Conservation (phyloP, 2,888 invertebrate species). For the Timema podura region DNA sequence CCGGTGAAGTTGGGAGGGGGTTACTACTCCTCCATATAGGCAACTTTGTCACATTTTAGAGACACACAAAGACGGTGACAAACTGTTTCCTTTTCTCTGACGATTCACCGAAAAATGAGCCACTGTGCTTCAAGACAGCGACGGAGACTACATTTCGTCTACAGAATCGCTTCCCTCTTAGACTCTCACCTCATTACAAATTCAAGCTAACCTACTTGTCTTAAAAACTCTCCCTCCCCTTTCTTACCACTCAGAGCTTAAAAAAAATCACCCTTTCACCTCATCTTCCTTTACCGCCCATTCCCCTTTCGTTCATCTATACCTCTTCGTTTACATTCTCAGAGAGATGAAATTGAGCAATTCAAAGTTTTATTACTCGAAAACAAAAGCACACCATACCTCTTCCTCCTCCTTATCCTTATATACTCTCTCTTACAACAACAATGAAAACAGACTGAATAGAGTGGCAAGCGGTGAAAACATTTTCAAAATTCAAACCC, state of each 20-base stretch:
- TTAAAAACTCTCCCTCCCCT: too few species aligned
- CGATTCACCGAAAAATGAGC: too few species aligned
- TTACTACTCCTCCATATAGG: too few species aligned
- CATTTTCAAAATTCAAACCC: constrained; percentile 7
- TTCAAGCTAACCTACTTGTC: neutral
- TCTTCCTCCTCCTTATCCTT: too few species aligned
- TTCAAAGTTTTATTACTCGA: constrained; percentile 16
- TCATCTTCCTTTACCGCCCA: neutral
- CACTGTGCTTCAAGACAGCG: too few species aligned
- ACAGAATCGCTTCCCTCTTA: too few species aligned
- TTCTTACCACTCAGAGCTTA: too few species aligned
- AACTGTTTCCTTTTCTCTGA: too few species aligned
- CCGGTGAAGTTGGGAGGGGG: too few species aligned
- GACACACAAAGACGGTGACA: too few species aligned
- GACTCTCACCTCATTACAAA: constrained; percentile 2
- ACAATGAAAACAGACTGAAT: constrained; percentile 5
- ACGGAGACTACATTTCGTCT: too few species aligned
- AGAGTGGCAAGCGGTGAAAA: constrained; percentile 2
- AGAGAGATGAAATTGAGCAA: constrained; percentile 14
- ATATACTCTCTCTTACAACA: constrained; percentile 4
- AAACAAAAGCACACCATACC: constrained; percentile 1
- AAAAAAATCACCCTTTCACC: neutral
- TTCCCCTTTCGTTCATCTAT: neutral
- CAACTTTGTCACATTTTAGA: too few species aligned
- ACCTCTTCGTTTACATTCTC: constrained; percentile 12